A percentile compares a stretch with the other conserved stretches of the same genome.
Evolutionary conservation across 2,888 invertebrate species (phyloP).

Genomic region (Drosophila longiperda): DNA sequence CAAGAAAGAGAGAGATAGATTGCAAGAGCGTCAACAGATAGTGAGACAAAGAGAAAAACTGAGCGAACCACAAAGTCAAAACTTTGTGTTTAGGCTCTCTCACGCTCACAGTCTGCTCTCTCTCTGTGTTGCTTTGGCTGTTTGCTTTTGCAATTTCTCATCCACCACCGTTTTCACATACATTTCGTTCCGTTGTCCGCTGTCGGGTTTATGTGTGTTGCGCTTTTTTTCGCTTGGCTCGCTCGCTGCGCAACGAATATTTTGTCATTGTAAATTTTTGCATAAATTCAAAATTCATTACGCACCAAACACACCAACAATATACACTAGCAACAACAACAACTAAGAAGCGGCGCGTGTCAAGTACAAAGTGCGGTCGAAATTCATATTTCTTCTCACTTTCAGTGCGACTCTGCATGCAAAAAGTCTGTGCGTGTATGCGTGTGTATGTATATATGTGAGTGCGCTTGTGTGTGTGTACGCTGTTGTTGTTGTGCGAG

Average conservation of each 20-base stretch:
- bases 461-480: constrained; percentile 1
- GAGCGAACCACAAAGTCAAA: constrained; percentile 31
- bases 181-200: constrained; percentile 58
- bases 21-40: constrained; percentile 6
- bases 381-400: constrained; percentile 23
- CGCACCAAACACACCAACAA: constrained; percentile 37
- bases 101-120: constrained; percentile 4
- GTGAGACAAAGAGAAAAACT: constrained; percentile 9
- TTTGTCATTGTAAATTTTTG: constrained; percentile 68
- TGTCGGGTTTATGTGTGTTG: constrained; percentile 58
- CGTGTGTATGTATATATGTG: constrained; percentile 11
- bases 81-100: constrained; percentile 32
- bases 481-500: constrained; percentile 16
- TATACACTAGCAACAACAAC: constrained; percentile 25
- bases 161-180: constrained; percentile 44
- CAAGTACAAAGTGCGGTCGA: constrained; percentile 56
- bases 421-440: constrained; percentile 7
- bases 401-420: constrained; percentile 19
- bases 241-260: constrained; percentile 62
- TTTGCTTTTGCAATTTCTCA: constrained; percentile 48
- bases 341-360: constrained; percentile 28
- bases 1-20: neutral
- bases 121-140: constrained; percentile 32
- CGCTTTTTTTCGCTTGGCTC: constrained; percentile 66
- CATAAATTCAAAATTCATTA: constrained; percentile 54